phyloP scores from a whole-genome alignment of 37 sponge, comb jelly and placozoan genomes.

The Haliclona indistincta region DNA sequence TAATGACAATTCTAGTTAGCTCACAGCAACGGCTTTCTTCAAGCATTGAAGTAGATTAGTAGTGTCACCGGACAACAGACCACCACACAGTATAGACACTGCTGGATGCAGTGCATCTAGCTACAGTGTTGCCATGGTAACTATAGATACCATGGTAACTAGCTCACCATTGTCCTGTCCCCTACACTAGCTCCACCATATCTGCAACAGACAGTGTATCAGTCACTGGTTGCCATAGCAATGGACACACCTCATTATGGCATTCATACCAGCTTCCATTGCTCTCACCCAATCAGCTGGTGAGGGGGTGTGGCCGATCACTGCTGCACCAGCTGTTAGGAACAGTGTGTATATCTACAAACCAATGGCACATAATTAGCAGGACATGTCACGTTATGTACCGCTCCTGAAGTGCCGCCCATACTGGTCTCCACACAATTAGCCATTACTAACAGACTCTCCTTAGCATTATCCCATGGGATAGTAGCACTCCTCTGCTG shows the following conservation, averaged over 20 bases:
- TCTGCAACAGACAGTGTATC: slow-evolving; percentile 14
- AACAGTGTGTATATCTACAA: slow-evolving; percentile 68
- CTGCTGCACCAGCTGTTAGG: slow-evolving; percentile 45
- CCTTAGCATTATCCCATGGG: slow-evolving; percentile 59
- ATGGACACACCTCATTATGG: slow-evolving; percentile 45
- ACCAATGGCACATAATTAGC: neutral
- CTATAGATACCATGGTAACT: neutral
- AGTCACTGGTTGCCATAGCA: neutral
- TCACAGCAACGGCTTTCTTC: too few species aligned
- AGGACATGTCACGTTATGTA: neutral
- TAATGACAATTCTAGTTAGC: too few species aligned
- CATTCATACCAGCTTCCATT: slow-evolving; percentile 44
- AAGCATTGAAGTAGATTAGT: too few species aligned
- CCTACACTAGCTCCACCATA: slow-evolving; percentile 80
- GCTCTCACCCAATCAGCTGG: slow-evolving; percentile 55
- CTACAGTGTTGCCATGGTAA: neutral
- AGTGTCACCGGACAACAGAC: slow-evolving; percentile 4
- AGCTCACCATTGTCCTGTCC: slow-evolving; percentile 78
- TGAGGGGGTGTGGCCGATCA: neutral
- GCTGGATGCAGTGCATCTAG: slow-evolving; percentile 57
- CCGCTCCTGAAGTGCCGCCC: slow-evolving; percentile 92
- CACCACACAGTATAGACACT: slow-evolving; percentile 16
- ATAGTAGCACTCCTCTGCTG: slow-evolving; percentile 4
- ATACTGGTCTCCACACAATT: slow-evolving; percentile 39
- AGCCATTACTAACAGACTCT: slow-evolving; percentile 60